Conservation (phyloP, 2,113 vertebrate genomes). For the Podarcis raffonei region DNA sequence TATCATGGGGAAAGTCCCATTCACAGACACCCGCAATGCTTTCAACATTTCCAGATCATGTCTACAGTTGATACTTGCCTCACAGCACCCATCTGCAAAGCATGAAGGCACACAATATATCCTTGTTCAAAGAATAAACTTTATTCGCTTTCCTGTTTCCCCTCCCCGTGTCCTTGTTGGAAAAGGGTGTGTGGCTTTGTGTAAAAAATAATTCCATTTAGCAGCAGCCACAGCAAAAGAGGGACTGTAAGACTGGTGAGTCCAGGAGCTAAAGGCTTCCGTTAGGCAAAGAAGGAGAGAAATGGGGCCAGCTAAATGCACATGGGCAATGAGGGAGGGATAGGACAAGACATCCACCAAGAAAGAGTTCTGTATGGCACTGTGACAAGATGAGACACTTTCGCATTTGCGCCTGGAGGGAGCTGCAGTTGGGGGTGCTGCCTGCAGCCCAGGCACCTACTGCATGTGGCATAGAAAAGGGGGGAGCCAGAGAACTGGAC, state of each 20-base stretch:
- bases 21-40: no score
- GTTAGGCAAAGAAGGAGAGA: neutral
- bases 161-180: rapidly evolving
- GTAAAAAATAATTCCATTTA: neutral
- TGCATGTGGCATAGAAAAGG: rapidly evolving
- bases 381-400: constrained; percentile 25
- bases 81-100: neutral
- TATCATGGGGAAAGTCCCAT: no score
- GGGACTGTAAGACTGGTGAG: no score
- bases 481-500: neutral
- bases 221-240: neutral
- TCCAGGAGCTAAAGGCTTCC: neutral
- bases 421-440: no score
- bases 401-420: neutral
- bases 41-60: neutral
- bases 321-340: neutral
- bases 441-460: neutral
- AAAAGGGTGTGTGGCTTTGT: neutral
- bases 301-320: neutral
- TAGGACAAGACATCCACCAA: neutral
- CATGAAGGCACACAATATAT: neutral
- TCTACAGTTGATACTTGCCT: neutral
- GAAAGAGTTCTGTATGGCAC: constrained; percentile 28
- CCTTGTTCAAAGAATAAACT: neutral
- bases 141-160: neutral